Percentiles rank a stretch among this genome's conserved stretches.
Conservation (phyloP, 2,113 vertebrate genomes). For the Pseudopodoces humilis region DNA sequence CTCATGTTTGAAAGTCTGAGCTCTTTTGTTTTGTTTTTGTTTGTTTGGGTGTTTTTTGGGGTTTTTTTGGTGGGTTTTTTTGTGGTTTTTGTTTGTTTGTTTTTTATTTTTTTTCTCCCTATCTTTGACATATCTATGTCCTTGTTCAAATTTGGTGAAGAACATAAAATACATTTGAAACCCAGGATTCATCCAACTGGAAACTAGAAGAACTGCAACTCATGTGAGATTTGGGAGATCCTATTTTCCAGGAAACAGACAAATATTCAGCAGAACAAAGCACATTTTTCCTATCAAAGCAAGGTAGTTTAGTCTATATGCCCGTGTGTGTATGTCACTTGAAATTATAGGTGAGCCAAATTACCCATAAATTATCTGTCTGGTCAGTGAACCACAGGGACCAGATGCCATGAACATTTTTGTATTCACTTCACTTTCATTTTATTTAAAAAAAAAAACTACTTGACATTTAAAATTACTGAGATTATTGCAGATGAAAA, state of each 20-base stretch:
- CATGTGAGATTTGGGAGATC: background rate
- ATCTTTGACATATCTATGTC: background rate
- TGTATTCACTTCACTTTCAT: slow-evolving; percentile 2
- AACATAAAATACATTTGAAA: background rate
- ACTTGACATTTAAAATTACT: background rate
- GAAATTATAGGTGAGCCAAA: slow-evolving; percentile 47
- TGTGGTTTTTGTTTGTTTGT: background rate
- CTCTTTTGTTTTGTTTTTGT: background rate
- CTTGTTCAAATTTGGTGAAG: background rate
- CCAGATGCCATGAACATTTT: slow-evolving; percentile 13
- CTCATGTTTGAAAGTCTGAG: background rate
- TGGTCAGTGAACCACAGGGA: slow-evolving; percentile 25
- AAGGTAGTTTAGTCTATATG: background rate
- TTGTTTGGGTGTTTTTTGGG: background rate
- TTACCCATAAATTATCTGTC: slow-evolving; percentile 18
- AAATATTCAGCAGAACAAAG: background rate
- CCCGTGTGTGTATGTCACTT: background rate
- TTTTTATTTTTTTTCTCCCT: background rate
- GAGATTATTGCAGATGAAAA: background rate
- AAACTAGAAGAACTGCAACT: background rate
- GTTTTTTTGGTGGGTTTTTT: background rate
- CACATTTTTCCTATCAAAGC: background rate
- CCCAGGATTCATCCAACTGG: background rate
- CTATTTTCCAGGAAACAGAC: background rate
- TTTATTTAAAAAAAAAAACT: slow-evolving; percentile 30